A percentile compares a stretch with the other conserved stretches of the same genome.
Conservation (phyloP, 2,888 invertebrate genomes). For the Athalia rosae region DNA sequence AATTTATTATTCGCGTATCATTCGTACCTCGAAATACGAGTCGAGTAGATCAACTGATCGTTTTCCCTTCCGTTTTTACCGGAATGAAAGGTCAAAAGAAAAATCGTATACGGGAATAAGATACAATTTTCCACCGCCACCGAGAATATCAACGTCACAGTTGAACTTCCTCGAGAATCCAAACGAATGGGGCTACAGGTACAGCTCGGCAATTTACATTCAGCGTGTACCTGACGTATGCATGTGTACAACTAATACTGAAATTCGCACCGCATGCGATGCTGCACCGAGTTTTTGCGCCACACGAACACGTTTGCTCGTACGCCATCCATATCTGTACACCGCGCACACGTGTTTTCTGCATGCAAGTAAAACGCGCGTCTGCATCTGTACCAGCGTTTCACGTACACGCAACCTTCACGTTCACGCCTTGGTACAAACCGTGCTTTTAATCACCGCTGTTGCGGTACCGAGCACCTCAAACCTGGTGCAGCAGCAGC, state of each 20-base stretch:
- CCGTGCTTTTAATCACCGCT: slow-evolving; percentile 46
- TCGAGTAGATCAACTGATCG: neutral
- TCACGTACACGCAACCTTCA: slow-evolving; percentile 13
- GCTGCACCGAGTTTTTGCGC: neutral
- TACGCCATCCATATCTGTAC: too few species aligned
- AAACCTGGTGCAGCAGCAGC: neutral
- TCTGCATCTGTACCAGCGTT: neutral
- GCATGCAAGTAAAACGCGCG: neutral
- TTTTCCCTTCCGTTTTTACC: neutral
- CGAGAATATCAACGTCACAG: too few species aligned
- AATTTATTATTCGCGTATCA: too few species aligned
- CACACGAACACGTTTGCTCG: neutral
- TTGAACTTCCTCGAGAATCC: too few species aligned
- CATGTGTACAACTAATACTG: too few species aligned
- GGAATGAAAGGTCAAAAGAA: too few species aligned
- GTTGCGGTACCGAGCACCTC: neutral
- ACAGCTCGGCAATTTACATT: too few species aligned
- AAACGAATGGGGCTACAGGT: too few species aligned
- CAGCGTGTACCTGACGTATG: too few species aligned
- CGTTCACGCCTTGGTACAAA: slow-evolving; percentile 48
- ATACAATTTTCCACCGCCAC: too few species aligned
- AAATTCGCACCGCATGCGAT: too few species aligned
- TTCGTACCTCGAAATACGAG: neutral
- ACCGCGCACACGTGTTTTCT: neutral
- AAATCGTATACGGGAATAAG: too few species aligned